Evolutionary conservation across 2,797 vertebrate genomes (phyloP).

Genomic region (Coranthus polyacanthus): DNA sequence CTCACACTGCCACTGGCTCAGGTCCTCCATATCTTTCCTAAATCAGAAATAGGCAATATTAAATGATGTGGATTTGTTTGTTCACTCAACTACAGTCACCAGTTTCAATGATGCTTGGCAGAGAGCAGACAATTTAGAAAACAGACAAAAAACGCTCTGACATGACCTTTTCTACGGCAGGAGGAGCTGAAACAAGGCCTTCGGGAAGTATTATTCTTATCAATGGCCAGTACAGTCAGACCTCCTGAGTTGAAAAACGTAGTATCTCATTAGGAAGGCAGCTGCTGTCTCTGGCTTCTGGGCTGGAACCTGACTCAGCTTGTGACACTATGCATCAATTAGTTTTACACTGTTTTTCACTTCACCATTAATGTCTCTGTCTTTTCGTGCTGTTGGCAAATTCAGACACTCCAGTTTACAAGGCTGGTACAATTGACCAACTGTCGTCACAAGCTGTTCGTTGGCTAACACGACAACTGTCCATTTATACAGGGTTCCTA

Average conservation of each 20-base stretch:
- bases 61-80: background rate
- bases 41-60: slow-evolving; percentile 23
- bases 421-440: too few species aligned
- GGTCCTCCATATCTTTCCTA: slow-evolving; percentile 70
- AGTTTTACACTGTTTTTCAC: slow-evolving; percentile 31
- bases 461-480: too few species aligned
- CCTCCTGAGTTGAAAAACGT: background rate
- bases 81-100: too few species aligned
- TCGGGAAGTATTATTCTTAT: too few species aligned
- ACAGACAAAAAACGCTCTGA: too few species aligned
- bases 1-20: slow-evolving; percentile 81
- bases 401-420: slow-evolving; percentile 39
- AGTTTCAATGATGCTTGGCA: too few species aligned
- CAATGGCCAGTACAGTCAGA: slow-evolving; percentile 1
- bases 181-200: too few species aligned
- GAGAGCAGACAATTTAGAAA: too few species aligned
- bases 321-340: slow-evolving; percentile 34
- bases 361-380: slow-evolving; percentile 34
- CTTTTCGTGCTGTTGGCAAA: slow-evolving; percentile 53
- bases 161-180: too few species aligned
- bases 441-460: slow-evolving; percentile 17
- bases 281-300: slow-evolving; percentile 35
- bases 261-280: slow-evolving; percentile 39
- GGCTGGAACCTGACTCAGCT: slow-evolving; percentile 28
- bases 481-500: too few species aligned